Conservation (phyloP, 2,113 vertebrate genomes). For the Trogon melanurus region DNA sequence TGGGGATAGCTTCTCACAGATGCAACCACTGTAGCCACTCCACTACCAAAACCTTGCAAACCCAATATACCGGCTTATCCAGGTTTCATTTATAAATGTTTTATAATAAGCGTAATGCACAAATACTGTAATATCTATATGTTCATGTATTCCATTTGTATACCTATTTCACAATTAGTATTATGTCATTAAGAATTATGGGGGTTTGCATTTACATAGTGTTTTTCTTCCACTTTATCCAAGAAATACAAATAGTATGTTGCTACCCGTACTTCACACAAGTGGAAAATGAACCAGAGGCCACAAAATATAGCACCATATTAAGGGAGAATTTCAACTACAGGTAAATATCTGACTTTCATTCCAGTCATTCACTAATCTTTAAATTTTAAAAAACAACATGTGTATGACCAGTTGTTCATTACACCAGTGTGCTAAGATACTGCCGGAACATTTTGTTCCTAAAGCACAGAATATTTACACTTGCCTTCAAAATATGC, state of each 20-base stretch:
- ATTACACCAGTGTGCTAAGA: not conserved
- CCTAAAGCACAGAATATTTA: not conserved
- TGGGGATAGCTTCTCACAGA: not conserved
- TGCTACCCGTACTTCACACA: not conserved
- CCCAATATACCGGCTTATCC: not conserved
- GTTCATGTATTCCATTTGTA: not conserved
- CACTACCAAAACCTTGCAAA: not conserved
- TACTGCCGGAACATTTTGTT: not conserved
- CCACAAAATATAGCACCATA: not conserved
- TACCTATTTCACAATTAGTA: not conserved
- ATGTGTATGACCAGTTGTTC: not conserved
- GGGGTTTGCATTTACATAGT: not conserved
- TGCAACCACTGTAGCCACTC: accelerated
- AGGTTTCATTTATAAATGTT: not conserved
- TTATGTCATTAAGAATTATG: not conserved
- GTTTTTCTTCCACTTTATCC: not conserved
- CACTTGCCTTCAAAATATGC: not conserved
- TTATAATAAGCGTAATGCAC: not conserved
- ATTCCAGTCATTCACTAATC: not conserved
- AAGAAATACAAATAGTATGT: not conserved
- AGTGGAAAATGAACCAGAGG: not conserved
- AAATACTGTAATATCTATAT: not conserved
- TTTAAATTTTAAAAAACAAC: not conserved
- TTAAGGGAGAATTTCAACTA: not conserved
- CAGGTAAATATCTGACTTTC: not conserved